Percentiles rank a stretch among this genome's conserved stretches.
Evolutionary conservation across 64 coral and sea anemone genomes (phyloP).

Genomic region (Stichodactyla helianthus): DNA sequence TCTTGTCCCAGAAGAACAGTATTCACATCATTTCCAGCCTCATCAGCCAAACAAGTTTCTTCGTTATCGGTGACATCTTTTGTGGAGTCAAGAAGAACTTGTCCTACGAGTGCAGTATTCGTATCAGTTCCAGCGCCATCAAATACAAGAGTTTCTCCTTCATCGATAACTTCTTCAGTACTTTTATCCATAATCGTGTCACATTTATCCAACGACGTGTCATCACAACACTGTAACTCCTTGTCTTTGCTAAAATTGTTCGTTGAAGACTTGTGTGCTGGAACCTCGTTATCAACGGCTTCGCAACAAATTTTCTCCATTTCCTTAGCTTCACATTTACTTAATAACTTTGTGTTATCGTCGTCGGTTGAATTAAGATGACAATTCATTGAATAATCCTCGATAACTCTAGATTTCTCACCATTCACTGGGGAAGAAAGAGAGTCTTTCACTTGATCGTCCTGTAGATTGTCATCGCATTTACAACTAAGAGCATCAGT

Average conservation of each 20-base stretch:
- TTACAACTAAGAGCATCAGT: not conserved
- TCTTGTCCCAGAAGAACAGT: no score
- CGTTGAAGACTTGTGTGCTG: not conserved
- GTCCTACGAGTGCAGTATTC: not conserved
- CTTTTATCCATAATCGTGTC: not conserved
- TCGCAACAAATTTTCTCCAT: not conserved
- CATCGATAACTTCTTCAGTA: not conserved
- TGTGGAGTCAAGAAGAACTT: not conserved
- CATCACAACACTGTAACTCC: not conserved
- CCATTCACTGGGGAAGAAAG: not conserved
- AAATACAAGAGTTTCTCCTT: not conserved
- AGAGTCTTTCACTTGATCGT: no score
- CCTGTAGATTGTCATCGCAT: not conserved
- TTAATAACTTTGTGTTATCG: not conserved
- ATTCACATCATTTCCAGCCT: no score
- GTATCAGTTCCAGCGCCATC: not conserved
- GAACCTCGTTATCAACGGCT: not conserved
- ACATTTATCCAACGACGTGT: not conserved
- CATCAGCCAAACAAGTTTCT: no score
- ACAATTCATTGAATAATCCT: not conserved
- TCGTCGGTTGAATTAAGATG: not conserved
- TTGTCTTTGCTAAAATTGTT: not conserved
- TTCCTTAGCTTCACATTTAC: not conserved
- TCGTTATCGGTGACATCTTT: not conserved
- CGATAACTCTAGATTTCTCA: not conserved